Conservation (phyloP, 2,797 vertebrate species). For the Onychomys arenicola region DNA sequence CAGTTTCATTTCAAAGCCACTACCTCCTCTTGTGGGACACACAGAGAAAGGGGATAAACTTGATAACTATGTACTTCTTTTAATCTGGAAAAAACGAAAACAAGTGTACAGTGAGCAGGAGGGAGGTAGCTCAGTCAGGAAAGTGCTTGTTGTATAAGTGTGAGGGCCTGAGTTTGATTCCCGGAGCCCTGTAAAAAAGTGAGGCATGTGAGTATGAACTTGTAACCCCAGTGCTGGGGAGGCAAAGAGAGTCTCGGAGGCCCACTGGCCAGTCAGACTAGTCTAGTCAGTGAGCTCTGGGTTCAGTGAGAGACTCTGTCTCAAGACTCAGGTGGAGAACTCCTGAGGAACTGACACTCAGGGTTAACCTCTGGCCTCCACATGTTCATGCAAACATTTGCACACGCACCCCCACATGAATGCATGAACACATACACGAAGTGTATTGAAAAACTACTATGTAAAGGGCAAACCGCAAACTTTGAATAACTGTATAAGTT, state of each 20-base stretch:
- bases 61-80: neutral
- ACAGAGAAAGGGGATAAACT: neutral
- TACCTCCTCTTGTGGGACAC: neutral
- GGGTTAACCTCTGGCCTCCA: neutral
- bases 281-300: neutral
- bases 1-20: neutral
- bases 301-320: neutral
- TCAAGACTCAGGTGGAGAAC: neutral
- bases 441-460: neutral
- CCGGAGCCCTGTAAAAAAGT: neutral
- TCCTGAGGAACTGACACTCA: neutral
- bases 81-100: slow-evolving; percentile 5
- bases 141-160: neutral
- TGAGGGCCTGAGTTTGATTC: neutral
- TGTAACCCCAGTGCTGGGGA: neutral
- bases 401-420: neutral
- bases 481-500: neutral
- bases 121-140: neutral
- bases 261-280: neutral
- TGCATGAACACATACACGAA: neutral
- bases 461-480: neutral
- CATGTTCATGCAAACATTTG: neutral
- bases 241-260: neutral
- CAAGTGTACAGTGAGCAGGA: neutral
- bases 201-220: neutral